Evolutionary conservation across 1,140 invertebrate species (phyloP).

Genomic region (Anthonomus grandis): DNA sequence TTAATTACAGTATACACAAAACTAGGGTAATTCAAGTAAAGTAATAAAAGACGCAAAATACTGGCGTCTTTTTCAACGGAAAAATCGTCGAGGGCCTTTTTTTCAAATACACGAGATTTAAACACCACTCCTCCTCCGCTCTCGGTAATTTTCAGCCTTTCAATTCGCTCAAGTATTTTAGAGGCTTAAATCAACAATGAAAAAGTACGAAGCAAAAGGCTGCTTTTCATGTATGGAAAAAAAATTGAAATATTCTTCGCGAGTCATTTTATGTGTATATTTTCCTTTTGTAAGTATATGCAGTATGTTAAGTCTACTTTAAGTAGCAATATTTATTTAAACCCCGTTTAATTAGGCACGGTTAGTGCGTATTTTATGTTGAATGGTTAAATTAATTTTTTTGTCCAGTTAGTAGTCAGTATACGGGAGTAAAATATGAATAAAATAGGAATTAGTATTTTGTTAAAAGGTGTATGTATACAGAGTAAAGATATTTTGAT

Average conservation of each 20-base stretch:
- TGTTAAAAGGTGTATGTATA: too few relatives aligned
- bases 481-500: too few relatives aligned
- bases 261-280: neutral
- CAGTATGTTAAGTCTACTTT: too few relatives aligned
- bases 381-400: too few relatives aligned
- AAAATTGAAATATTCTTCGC: too few relatives aligned
- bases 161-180: conserved; percentile 1
- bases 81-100: neutral
- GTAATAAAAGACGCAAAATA: neutral
- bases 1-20: conserved; percentile 4
- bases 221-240: neutral
- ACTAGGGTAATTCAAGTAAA: neutral
- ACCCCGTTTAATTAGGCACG: too few relatives aligned
- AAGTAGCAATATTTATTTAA: too few relatives aligned
- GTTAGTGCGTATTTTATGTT: too few relatives aligned
- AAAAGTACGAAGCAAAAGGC: neutral
- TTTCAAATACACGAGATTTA: neutral
- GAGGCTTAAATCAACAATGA: neutral
- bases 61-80: neutral
- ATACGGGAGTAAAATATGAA: too few relatives aligned
- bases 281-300: neutral
- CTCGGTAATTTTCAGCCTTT: conserved; percentile 6
- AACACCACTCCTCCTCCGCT: neutral
- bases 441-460: too few relatives aligned
- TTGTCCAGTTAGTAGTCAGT: too few relatives aligned